Conservation (phyloP, 2,797 vertebrate species). For the Neostethus bicornis region DNA sequence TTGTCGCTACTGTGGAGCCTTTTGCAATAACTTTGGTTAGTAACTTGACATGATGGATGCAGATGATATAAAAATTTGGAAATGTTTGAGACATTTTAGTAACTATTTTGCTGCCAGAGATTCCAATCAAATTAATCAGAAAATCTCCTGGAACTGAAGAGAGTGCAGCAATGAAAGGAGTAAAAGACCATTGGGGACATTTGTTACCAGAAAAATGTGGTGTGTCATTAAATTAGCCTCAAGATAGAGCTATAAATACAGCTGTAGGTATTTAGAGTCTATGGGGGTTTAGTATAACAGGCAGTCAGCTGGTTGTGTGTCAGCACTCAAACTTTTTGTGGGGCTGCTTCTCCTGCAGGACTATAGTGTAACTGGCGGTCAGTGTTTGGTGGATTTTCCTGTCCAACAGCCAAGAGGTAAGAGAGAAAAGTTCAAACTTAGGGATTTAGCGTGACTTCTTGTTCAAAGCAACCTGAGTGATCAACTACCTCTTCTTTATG, state of each 20-base stretch:
- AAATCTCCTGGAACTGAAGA: constrained; percentile 2
- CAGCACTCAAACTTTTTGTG: constrained; percentile 48
- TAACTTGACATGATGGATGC: neutral
- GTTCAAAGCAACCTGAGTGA: neutral
- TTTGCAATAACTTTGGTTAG: constrained; percentile 1
- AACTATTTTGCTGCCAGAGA: neutral
- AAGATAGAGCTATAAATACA: constrained; percentile 72
- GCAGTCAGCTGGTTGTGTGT: constrained; percentile 62
- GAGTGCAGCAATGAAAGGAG: neutral
- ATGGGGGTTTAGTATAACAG: constrained; percentile 66
- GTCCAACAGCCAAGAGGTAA: constrained; percentile 52
- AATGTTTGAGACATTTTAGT: constrained; percentile 1
- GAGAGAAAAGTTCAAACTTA: constrained; percentile 11
- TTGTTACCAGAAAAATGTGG: constrained; percentile 31
- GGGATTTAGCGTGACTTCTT: constrained; percentile 22
- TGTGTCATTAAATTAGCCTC: constrained; percentile 48
- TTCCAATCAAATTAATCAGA: constrained; percentile 1
- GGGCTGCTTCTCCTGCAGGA: constrained; percentile 42
- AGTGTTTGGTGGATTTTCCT: constrained; percentile 48
- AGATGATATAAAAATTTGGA: neutral
- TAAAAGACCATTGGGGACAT: constrained; percentile 2
- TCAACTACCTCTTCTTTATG: neutral
- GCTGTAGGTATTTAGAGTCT: constrained; percentile 61
- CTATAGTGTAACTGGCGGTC: constrained; percentile 35
- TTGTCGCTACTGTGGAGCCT: neutral